Conservation (phyloP, 2,888 invertebrate genomes). For the Patella depressa region DNA sequence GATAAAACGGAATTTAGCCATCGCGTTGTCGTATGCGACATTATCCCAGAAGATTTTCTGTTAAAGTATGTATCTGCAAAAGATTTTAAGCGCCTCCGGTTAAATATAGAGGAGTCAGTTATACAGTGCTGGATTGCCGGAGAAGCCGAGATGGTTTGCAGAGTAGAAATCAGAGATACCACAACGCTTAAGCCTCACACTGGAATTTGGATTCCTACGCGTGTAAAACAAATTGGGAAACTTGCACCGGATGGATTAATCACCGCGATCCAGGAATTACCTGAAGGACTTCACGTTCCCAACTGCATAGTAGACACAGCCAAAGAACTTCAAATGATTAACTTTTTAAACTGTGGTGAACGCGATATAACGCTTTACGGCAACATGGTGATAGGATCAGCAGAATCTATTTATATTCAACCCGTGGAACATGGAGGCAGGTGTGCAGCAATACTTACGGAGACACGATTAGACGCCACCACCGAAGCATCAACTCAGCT, state of each 20-base stretch:
- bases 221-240: background rate
- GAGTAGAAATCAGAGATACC: conserved; percentile 8
- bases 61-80: background rate
- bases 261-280: background rate
- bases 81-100: conserved; percentile 4
- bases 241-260: conserved; percentile 1
- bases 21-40: too few relatives aligned
- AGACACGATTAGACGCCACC: too few relatives aligned
- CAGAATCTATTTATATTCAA: conserved; percentile 8
- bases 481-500: background rate
- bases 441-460: background rate
- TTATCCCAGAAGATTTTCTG: conserved; percentile 11
- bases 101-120: background rate
- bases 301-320: conserved; percentile 6
- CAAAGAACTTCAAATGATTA: conserved; percentile 8
- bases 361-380: background rate
- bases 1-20: too few relatives aligned
- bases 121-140: conserved; percentile 17
- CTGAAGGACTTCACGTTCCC: background rate
- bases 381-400: conserved; percentile 14
- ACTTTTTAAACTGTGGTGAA: background rate
- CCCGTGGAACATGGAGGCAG: background rate
- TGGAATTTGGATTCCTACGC: conserved; percentile 7
- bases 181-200: conserved; percentile 1
- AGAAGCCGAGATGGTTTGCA: conserved; percentile 13